A percentile compares a stretch with the other conserved stretches of the same genome.
Evolutionary conservation across 2,888 invertebrate genomes (phyloP).

Genomic region (Gastrophysa polygoni): DNA sequence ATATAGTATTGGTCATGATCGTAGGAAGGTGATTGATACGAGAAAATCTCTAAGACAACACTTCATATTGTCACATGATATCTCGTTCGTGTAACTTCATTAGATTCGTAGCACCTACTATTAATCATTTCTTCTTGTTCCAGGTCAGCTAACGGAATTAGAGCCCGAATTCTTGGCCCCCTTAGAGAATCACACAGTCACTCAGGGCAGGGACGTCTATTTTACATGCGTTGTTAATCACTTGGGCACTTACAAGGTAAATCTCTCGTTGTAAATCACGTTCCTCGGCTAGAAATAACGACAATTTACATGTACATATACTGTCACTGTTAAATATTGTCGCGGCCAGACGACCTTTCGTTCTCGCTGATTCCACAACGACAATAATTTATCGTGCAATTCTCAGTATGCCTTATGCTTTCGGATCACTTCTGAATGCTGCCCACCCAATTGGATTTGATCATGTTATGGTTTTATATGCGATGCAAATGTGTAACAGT

Average conservation of each 20-base stretch:
- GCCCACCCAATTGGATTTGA: too few relatives aligned
- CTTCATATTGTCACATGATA: too few relatives aligned
- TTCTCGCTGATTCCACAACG: slow-evolving; percentile 22
- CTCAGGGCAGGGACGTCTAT: slow-evolving; percentile 84
- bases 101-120: neutral
- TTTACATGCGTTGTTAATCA: slow-evolving; percentile 92
- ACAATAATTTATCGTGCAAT: slow-evolving; percentile 26
- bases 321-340: slow-evolving; percentile 32
- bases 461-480: too few relatives aligned
- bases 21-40: too few relatives aligned
- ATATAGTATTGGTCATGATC: too few relatives aligned
- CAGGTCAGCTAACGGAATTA: slow-evolving; percentile 68
- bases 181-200: slow-evolving; percentile 84
- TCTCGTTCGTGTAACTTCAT: too few relatives aligned
- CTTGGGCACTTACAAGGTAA: slow-evolving; percentile 84
- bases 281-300: slow-evolving; percentile 29
- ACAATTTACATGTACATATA: slow-evolving; percentile 30
- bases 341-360: slow-evolving; percentile 22
- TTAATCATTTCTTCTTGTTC: neutral
- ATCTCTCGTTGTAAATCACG: slow-evolving; percentile 31
- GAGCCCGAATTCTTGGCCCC: slow-evolving; percentile 84
- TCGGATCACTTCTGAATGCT: slow-evolving; percentile 16
- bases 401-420: slow-evolving; percentile 15
- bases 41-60: too few relatives aligned
- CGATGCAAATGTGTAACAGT: too few relatives aligned